A percentile compares a stretch with the other conserved stretches of the same genome.
phyloP scores from a whole-genome alignment of 1,140 invertebrate species.

The Hestina assimilis region DNA sequence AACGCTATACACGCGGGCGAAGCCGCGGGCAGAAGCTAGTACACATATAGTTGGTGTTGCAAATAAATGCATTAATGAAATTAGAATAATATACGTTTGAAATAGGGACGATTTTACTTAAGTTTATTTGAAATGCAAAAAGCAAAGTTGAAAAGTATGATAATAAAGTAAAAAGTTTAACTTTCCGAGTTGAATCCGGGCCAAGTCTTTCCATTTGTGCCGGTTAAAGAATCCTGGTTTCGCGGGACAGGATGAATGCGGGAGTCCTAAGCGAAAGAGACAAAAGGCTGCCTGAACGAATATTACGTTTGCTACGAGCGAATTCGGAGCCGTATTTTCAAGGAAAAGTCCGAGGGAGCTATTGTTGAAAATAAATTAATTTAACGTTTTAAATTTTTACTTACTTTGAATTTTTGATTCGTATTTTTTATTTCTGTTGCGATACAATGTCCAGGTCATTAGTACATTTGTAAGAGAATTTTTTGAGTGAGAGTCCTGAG shows the following conservation, averaged over 20 bases:
- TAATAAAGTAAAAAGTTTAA: constrained; percentile 3
- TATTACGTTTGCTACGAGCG: background rate
- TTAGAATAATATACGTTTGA: too few species aligned
- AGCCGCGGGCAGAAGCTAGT: too few species aligned
- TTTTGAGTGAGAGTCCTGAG: too few species aligned
- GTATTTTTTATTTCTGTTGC: too few species aligned
- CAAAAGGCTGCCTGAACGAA: constrained; percentile 1
- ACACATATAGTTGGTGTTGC: too few species aligned
- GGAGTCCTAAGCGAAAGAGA: constrained; percentile 4
- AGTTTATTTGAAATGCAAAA: constrained; percentile 12
- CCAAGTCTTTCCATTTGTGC: constrained; percentile 15
- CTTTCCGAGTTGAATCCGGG: constrained; percentile 6
- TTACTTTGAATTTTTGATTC: too few species aligned
- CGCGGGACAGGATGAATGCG: constrained; percentile 4
- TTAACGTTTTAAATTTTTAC: background rate
- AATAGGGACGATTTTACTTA: too few species aligned
- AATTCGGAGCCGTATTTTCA: background rate
- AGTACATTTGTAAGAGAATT: too few species aligned
- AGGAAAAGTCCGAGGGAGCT: background rate
- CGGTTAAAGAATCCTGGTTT: constrained; percentile 10
- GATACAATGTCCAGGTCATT: too few species aligned
- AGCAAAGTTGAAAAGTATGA: constrained; percentile 3
- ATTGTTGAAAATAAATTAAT: background rate
- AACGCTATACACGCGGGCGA: too few species aligned
- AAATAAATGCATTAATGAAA: too few species aligned